Conservation (phyloP, 2,888 invertebrate genomes). For the Neria commutata region DNA sequence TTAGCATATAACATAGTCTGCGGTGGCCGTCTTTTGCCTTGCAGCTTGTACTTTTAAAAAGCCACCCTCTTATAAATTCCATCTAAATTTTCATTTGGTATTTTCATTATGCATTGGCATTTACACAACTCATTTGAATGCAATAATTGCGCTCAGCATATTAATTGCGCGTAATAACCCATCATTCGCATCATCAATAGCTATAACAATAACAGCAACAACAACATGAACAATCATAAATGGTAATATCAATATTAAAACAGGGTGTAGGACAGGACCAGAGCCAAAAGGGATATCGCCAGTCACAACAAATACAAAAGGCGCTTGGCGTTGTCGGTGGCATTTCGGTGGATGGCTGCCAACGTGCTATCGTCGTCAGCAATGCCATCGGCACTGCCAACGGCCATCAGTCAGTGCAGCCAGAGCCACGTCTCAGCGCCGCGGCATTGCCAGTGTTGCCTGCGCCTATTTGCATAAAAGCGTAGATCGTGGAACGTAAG, state of each 20-base stretch:
- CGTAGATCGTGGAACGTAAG: no score
- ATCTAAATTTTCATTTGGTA: no score
- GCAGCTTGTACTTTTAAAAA: background rate
- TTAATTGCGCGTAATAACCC: constrained; percentile 9
- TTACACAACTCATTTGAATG: constrained; percentile 2
- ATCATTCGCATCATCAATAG: constrained; percentile 1
- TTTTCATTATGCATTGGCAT: background rate
- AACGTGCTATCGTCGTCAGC: no score
- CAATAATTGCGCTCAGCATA: constrained; percentile 8
- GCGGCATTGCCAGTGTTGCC: background rate
- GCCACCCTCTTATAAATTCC: no score
- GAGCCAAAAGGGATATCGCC: no score
- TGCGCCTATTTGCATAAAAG: constrained; percentile 4
- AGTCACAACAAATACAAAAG: no score
- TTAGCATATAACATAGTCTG: no score
- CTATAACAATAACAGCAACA: background rate
- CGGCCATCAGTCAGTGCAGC: no score
- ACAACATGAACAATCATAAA: no score
- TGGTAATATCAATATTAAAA: no score
- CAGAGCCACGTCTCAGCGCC: background rate
- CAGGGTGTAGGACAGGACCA: no score
- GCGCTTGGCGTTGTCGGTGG: background rate
- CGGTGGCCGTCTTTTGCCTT: background rate
- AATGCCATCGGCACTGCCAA: no score
- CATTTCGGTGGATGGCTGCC: background rate